phyloP scores from a whole-genome alignment of 1,140 invertebrate genomes.

The Campodea augens region DNA sequence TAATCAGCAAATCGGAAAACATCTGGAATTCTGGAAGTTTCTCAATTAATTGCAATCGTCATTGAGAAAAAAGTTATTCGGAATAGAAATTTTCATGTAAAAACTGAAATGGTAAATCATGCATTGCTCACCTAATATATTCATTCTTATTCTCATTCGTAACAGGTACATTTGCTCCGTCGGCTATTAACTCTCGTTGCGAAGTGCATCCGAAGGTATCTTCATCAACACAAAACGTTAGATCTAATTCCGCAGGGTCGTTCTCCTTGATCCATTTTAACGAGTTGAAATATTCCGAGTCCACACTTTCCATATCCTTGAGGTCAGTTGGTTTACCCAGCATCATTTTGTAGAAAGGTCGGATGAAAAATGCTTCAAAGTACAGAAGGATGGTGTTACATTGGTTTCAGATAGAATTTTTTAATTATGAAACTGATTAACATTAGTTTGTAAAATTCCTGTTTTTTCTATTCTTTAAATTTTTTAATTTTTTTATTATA shows the following conservation, averaged over 20 bases:
- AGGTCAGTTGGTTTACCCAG: slow-evolving; percentile 80
- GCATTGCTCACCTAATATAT: slow-evolving; percentile 72
- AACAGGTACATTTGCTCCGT: slow-evolving; percentile 73
- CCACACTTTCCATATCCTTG: slow-evolving; percentile 96
- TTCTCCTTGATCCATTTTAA: slow-evolving; percentile 94
- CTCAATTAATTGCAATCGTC: no score
- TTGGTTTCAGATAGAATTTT: no score
- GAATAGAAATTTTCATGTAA: no score
- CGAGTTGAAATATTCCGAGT: slow-evolving; percentile 96
- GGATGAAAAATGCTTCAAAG: slow-evolving; percentile 81
- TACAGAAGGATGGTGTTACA: no score
- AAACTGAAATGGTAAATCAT: no score
- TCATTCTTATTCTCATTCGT: slow-evolving; percentile 92
- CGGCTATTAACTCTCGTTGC: slow-evolving; percentile 75
- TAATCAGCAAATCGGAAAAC: no score
- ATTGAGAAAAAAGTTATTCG: no score
- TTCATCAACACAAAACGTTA: slow-evolving; percentile 91
- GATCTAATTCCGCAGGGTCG: slow-evolving; percentile 81
- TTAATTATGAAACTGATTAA: no score
- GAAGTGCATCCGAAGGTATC: slow-evolving; percentile 88
- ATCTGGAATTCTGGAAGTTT: no score
- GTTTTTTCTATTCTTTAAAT: no score
- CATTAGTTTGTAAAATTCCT: no score
- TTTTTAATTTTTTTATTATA: no score
- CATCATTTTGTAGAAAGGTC: slow-evolving; percentile 99